Conservation (phyloP, 2,797 vertebrate genomes). For the Argya squamiceps region DNA sequence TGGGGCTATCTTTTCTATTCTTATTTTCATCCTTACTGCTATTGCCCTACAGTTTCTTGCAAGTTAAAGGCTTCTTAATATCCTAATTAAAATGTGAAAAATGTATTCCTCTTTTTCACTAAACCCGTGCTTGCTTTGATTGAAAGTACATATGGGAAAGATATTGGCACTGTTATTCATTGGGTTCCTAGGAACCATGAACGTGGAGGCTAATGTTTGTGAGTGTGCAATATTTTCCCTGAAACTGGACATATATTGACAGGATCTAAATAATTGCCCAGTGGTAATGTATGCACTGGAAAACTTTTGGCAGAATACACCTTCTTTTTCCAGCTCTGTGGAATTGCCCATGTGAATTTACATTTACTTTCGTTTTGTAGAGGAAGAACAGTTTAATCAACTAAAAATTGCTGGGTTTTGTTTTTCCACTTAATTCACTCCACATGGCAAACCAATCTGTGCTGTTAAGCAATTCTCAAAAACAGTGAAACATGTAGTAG, state of each 20-base stretch:
- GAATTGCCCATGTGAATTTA: neutral
- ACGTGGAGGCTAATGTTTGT: accelerated
- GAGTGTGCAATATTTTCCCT: neutral
- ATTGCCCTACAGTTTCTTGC: neutral
- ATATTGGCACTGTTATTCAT: neutral
- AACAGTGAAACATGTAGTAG: neutral
- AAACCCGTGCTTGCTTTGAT: neutral
- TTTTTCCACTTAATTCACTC: neutral
- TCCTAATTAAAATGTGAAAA: neutral
- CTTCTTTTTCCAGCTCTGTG: neutral
- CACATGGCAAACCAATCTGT: constrained; percentile 7
- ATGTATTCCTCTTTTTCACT: neutral
- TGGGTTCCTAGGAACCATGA: neutral
- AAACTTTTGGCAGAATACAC: neutral
- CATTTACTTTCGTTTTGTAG: neutral
- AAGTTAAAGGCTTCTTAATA: neutral
- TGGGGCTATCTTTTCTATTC: neutral
- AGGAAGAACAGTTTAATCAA: neutral
- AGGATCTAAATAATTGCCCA: neutral
- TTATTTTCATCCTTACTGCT: neutral
- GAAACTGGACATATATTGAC: neutral
- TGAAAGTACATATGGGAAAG: neutral
- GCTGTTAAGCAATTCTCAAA: neutral
- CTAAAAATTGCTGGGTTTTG: neutral
- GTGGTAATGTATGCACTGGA: neutral